A percentile compares a stretch with the other conserved stretches of the same genome.
Evolutionary conservation across 2,113 vertebrate genomes (phyloP).

Genomic region (human): DNA sequence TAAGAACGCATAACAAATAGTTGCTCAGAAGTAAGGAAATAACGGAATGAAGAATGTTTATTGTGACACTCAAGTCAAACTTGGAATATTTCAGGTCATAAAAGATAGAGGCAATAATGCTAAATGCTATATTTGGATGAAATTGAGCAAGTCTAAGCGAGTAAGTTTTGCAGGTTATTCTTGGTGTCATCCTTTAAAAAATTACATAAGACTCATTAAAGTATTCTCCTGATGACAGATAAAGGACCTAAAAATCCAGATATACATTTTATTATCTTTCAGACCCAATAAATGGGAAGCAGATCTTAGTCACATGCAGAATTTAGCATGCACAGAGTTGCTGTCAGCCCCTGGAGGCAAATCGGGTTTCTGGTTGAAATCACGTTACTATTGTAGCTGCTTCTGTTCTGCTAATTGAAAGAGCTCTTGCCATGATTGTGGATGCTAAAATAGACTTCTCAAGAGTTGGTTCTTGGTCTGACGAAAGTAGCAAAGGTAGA

Average conservation of each 20-base stretch:
- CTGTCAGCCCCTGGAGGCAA: constrained; percentile 29
- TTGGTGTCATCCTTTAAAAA: constrained; percentile 49
- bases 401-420: constrained; percentile 24
- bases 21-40: not conserved
- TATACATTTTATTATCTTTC: constrained; percentile 16
- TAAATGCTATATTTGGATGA: constrained; percentile 23
- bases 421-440: not conserved
- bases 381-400: not conserved
- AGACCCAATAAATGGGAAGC: not conserved
- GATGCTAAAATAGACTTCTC: constrained; percentile 13
- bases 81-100: not conserved
- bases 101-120: not conserved
- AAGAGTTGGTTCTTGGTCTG: not conserved
- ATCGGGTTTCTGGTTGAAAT: constrained; percentile 60
- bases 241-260: constrained; percentile 24
- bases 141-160: constrained; percentile 11
- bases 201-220: constrained; percentile 44
- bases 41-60: not conserved
- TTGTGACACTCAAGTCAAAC: constrained; percentile 6
- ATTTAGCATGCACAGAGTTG: constrained; percentile 42
- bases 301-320: not conserved
- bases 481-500: not conserved
- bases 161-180: constrained; percentile 36
- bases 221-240: constrained; percentile 51
- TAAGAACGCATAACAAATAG: not conserved